Evolutionary conservation across 2,888 invertebrate species (phyloP).

Genomic region (Tetanocera ferruginea): DNA sequence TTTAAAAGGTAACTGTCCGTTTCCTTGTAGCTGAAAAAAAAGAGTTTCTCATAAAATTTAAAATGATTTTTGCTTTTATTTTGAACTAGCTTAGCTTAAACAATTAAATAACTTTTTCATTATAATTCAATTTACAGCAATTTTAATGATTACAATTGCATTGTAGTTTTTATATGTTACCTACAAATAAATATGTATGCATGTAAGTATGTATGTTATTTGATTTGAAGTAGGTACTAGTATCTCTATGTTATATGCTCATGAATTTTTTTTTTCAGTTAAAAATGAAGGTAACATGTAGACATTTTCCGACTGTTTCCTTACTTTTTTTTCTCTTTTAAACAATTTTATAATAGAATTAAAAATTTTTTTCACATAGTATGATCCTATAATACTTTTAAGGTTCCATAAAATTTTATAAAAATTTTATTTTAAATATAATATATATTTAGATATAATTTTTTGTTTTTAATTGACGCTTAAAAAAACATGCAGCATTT

Average conservation of each 20-base stretch:
- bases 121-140: not conserved
- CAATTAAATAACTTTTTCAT: not conserved
- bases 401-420: not conserved
- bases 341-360: not conserved
- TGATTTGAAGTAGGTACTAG: too few relatives aligned
- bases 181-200: too few relatives aligned
- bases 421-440: not conserved
- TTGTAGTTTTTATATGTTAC: not conserved
- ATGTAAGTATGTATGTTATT: too few relatives aligned
- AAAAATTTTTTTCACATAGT: not conserved
- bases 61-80: not conserved
- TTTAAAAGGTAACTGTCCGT: too few relatives aligned
- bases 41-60: not conserved
- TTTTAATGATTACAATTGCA: not conserved
- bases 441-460: not conserved
- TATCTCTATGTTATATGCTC: not conserved
- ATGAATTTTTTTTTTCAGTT: not conserved
- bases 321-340: not conserved
- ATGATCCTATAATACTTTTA: not conserved
- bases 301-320: not conserved
- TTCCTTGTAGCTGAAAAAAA: too few relatives aligned
- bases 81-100: not conserved
- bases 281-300: slow-evolving; percentile 23
- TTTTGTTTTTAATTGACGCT: slow-evolving; percentile 10
- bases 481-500: not conserved